phyloP scores from a whole-genome alignment of 2,888 invertebrate species.

The Tridacna crocea region DNA sequence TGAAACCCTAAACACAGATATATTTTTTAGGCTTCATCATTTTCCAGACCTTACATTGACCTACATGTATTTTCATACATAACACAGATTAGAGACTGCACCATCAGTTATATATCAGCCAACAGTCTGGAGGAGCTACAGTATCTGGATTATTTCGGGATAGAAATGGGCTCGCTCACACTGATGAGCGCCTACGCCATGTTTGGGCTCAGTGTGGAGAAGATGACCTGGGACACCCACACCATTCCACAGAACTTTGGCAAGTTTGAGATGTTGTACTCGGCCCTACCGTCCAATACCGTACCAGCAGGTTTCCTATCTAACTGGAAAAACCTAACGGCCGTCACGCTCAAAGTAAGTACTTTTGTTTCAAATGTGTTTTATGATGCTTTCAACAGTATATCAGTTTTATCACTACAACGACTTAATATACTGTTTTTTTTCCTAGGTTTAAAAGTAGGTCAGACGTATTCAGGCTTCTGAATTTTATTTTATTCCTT shows the following conservation, averaged over 20 bases:
- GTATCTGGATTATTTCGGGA: slow-evolving; percentile 63
- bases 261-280: slow-evolving; percentile 58
- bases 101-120: slow-evolving; percentile 55
- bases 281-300: slow-evolving; percentile 45
- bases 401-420: too few species aligned
- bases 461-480: too few species aligned
- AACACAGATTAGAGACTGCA: slow-evolving; percentile 63
- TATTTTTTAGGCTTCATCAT: too few species aligned
- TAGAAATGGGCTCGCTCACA: slow-evolving; percentile 58
- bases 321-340: slow-evolving; percentile 47
- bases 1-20: too few species aligned
- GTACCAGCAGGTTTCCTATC: slow-evolving; percentile 58
- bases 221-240: slow-evolving; percentile 45
- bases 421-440: too few species aligned
- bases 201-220: slow-evolving; percentile 54
- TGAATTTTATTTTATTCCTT: too few species aligned
- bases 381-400: too few species aligned
- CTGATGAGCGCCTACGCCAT: slow-evolving; percentile 46
- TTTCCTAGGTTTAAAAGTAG: too few species aligned
- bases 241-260: slow-evolving; percentile 55
- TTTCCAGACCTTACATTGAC: too few species aligned
- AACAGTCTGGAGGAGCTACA: slow-evolving; percentile 58
- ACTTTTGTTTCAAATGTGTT: neutral
- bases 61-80: too few species aligned
- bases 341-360: slow-evolving; percentile 37